Base-by-base conservation (phyloP, 2,888 invertebrate species). In the Prenolepis imparis region DNA sequence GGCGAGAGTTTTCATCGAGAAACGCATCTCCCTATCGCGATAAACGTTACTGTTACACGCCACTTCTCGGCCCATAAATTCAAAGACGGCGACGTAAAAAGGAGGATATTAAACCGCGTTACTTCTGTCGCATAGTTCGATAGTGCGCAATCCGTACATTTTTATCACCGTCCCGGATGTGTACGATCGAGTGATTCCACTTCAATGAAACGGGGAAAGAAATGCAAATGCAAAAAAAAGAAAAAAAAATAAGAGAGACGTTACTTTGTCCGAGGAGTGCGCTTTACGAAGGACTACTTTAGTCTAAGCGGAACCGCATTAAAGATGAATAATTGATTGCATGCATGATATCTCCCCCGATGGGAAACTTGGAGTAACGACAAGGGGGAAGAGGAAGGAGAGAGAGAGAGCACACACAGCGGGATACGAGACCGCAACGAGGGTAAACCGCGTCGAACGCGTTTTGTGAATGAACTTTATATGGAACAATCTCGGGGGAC, bases 261-360 rank as follows among this genome's bases (percentile, higher is more conserved):
- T 6, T 32, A 44, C 41, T 73, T 61, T 44, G 41, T 8, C 5
- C 32, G 21, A 63, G 41, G 3, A 28, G 5, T 18, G n/a, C 28
- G 15, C n/a, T 73, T 41, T 9, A 59, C 41, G 39, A n/a, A 21
- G 44, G 48, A 48, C 15, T 48, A 59, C 24, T 15, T 6, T 48
- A 9, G 3, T 21, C 36, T 18, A 63, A 63, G 21, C 63, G 41
- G 15, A 36, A 39, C 28, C 41, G 44, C 24, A 15, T 55, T n/a
- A 24, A 70, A 41, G 21, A 11, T 73, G 41, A 59, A 73, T 80
- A 80, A 80, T 80, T 80, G 41, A 80, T 72, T 24, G 73, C 57
- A n/a, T 36, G 59, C 57, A n/a, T 9, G 66, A 55, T 59, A 52
- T 44, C n/a, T n/a, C 73, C 44, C 24, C 8, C 36, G 59, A 4